These are phyloP conservation scores for Nesoenas mayeri DNA, from an alignment of 2,113 vertebrate species.

Conservation along the genomic window DNA sequence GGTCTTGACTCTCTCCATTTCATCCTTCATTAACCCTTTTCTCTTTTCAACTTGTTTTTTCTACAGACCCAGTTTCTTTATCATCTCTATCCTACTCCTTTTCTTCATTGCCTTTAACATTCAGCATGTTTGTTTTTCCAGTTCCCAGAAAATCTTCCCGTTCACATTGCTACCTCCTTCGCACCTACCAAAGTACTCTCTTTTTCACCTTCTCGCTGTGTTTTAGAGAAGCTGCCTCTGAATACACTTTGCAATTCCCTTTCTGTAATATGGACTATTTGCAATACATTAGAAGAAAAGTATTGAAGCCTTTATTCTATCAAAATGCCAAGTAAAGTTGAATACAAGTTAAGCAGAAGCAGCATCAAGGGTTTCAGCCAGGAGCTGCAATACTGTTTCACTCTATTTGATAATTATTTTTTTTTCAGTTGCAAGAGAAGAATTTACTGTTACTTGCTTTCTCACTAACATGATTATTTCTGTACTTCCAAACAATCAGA, in stretches of 20 bases:
- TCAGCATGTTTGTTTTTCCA: not conserved
- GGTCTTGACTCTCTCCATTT: not conserved
- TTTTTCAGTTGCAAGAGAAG: not conserved
- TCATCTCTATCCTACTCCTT: not conserved
- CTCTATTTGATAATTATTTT: not conserved
- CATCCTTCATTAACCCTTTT: not conserved
- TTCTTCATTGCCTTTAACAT: not conserved
- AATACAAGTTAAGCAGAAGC: not conserved
- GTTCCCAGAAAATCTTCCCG: not conserved
- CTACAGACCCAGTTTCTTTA: not conserved
- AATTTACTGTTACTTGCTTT: not conserved
- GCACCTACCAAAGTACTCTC: not conserved
- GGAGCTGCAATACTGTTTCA: not conserved
- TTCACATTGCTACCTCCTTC: not conserved
- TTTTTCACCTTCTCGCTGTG: not conserved
- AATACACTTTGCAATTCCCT: not conserved
- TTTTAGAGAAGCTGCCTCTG: not conserved
- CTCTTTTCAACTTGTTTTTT: not conserved
- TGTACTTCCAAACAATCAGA: not conserved
- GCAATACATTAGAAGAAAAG: not conserved
- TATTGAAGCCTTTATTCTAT: not conserved
- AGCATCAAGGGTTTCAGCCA: not conserved
- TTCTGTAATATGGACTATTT: not conserved
- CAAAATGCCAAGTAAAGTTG: not conserved
- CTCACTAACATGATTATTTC: not conserved